These are phyloP conservation scores for Lanius collurio DNA, from an alignment of 2,113 vertebrate species.

Conservation along the genomic window DNA sequence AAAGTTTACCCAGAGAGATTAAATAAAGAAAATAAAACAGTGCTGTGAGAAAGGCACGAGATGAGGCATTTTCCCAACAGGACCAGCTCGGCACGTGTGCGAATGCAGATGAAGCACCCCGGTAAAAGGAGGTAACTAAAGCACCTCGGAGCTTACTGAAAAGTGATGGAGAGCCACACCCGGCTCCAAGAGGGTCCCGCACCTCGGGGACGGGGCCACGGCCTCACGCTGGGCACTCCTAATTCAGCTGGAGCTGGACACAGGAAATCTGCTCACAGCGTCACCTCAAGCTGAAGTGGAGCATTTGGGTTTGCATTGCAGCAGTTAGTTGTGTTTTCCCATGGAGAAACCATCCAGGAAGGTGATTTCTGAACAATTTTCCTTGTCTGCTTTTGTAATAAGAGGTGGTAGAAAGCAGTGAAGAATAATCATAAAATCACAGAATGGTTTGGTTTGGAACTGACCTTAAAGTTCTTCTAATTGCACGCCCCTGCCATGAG, in stretches of 20 bases:
- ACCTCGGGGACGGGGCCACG: background rate
- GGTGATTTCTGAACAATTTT: background rate
- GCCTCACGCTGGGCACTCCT: background rate
- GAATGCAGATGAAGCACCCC: accelerated
- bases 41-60: accelerated
- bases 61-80: background rate
- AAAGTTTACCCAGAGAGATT: background rate
- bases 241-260: background rate
- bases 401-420: background rate
- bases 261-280: background rate
- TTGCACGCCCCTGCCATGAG: background rate
- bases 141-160: background rate
- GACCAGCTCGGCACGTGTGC: accelerated
- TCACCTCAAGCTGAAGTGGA: background rate
- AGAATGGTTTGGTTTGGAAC: background rate
- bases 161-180: background rate
- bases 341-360: background rate
- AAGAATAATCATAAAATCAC: background rate
- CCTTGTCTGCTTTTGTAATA: background rate
- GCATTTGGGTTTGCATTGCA: background rate
- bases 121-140: background rate
- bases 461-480: background rate
- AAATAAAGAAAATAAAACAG: background rate
- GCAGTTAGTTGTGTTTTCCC: background rate
- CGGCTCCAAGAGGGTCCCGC: accelerated